Conservation (phyloP, 2,888 invertebrate species). For the Onthophagus sagittarius region DNA sequence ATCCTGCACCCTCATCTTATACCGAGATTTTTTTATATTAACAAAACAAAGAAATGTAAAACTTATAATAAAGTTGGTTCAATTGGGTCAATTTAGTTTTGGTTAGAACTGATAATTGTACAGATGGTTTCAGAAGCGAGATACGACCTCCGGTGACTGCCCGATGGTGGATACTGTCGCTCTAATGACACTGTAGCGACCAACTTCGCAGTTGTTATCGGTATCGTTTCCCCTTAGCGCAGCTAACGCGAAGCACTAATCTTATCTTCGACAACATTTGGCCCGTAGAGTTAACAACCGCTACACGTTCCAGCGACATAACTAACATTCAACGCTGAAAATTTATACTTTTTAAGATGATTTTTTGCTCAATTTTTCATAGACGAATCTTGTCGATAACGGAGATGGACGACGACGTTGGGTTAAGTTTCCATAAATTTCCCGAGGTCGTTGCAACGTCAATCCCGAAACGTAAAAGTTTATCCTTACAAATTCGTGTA, state of each 20-base stretch:
- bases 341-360: neutral
- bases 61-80: neutral
- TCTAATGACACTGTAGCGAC: neutral
- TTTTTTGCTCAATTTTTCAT: neutral
- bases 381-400: neutral
- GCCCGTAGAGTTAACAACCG: neutral
- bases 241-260: neutral
- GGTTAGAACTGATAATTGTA: neutral
- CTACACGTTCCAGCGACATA: neutral
- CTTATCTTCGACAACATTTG: neutral
- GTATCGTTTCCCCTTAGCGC: neutral
- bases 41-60: neutral
- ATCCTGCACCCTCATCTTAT: too few relatives aligned
- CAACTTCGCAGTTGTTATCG: neutral
- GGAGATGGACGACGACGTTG: neutral
- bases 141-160: neutral
- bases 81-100: neutral
- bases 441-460: neutral
- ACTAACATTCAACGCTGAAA: neutral
- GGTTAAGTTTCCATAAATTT: neutral
- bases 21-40: too few relatives aligned
- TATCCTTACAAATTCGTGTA: neutral
- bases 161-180: neutral
- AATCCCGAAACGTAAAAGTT: neutral
- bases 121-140: neutral